These are phyloP conservation scores for Hesperia comma DNA, from an alignment of 2,888 invertebrate species.

Conservation along the genomic window DNA sequence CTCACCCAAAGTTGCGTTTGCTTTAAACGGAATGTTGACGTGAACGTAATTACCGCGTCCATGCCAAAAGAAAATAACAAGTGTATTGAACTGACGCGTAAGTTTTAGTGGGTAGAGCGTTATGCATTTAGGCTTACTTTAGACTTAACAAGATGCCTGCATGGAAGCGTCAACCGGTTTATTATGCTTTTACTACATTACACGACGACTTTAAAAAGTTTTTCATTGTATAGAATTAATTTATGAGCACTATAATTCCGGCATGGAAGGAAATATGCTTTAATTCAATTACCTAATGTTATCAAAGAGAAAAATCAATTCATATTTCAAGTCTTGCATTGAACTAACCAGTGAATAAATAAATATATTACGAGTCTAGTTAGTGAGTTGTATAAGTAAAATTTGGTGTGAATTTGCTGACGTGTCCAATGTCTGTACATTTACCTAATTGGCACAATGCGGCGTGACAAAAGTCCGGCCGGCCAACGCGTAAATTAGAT, in stretches of 20 bases:
- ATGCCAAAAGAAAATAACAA: conserved; percentile 26
- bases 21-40: conserved; percentile 34
- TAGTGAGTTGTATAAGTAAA: not conserved
- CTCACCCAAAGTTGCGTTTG: conserved; percentile 24
- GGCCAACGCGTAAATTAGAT: conserved; percentile 74
- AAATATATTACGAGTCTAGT: not conserved
- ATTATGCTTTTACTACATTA: not conserved
- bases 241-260: too few species aligned
- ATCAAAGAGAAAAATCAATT: too few species aligned
- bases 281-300: too few species aligned
- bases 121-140: conserved; percentile 7
- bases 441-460: conserved; percentile 78
- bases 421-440: conserved; percentile 55
- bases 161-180: not conserved
- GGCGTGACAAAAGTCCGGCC: conserved; percentile 75
- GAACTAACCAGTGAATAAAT: not conserved
- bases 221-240: too few species aligned
- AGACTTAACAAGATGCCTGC: not conserved
- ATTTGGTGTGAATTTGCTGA: conserved; percentile 20
- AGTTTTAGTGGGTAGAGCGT: conserved; percentile 12
- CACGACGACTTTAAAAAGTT: too few species aligned
- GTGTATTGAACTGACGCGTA: conserved; percentile 24
- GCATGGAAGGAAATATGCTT: too few species aligned
- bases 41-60: conserved; percentile 42
- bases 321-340: too few species aligned